Evolutionary conservation across 2,113 vertebrate species (phyloP), one percentile per base, ranked within the genome.

Genomic region (Numida meleagris): DNA sequence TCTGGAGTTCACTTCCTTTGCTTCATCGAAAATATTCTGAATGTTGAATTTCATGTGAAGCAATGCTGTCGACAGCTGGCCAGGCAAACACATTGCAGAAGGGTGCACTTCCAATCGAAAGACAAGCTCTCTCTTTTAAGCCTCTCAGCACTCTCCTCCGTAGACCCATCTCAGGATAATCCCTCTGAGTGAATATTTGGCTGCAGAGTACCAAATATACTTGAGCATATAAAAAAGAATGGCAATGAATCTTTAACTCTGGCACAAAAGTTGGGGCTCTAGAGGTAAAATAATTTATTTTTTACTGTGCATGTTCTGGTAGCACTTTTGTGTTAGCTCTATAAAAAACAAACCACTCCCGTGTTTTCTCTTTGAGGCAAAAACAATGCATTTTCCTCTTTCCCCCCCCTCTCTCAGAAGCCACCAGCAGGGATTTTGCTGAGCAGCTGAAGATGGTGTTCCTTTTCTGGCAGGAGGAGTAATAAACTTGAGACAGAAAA

Each of bases 61-160:
- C 93, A 96, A 96, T 94, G 82, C 95, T 97, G 96, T 90, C 93
- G 24, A 93, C 93, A 95, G 86, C 94, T 96, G 95, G 95, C 66
- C 88, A 84, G 58, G 82, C 65, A 82, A 91, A 91, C 51, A 71
- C 89, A 96, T 63, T 97, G 93, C 96, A 96, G 82, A 45, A 76
- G 40, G 38, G 33, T 23, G 15, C 16, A 7, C 29, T 80, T 57
- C 38, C 76, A 62, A 20, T 3, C 29, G 50, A 55, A 48, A 62
- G n/a, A 66, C n/a, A 38, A 55, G 16, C 38, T 58, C 42, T 38
- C 14, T 27, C 50, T 81, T 76, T 65, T 15, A 29, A 18, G 24
- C 16, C 14, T 48, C 18, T 50, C 25, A 34, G 31, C 38, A 20
- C 36, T 83, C 33, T 43, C 45, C 46, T 46, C 58, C 42, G 25